Base-by-base conservation (phyloP, 1,140 invertebrate species). In the Papilio polytes region DNA sequence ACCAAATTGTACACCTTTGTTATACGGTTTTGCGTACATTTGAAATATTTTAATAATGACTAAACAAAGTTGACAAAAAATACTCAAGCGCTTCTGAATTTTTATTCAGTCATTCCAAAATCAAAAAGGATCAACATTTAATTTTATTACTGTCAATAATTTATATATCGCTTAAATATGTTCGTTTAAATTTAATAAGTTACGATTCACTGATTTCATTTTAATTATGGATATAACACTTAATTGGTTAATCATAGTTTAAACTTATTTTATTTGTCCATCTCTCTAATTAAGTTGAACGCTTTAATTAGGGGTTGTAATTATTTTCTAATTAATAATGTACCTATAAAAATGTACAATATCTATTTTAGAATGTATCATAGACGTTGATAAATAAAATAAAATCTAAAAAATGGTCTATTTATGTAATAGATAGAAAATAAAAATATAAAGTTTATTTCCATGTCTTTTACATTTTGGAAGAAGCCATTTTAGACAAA, bases 401-500 rank as follows among this genome's bases (percentile, higher is more conserved):
- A 1, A 36, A 36, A 36, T 36, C 36, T 4, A 3, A 36, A 36
- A 36, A 36, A 36, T 36, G 36, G 36, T 36, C 36, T 36, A 3
- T 6, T 36, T 36, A 36, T 36, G 36, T 36, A 56, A 56, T 15
- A n/a, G 1, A 56, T 56, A 56, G n/a, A 4, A 22, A 3, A 26
- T 63, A 26, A 63, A 26, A 63, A 22, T 3, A 56, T 8, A 53
- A 15, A 18, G 20, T 8, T 22, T 22, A 22, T 63, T 26, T 63
- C 22, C 22, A 12, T 9, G 13, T 22, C 20, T 63, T 56, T 13
- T 13, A 1, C 7, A 48, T 48, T 8, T 56, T 56, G 20, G 53
- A n/a, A 15, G 63, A 26, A 66, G 26, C 10, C 22, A 66, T 59
- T 53, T 77, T 56, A 59, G 31, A 59, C 51, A 53, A 56, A 78